A percentile compares a stretch with the other conserved stretches of the same genome.
Evolutionary conservation across 2,888 invertebrate genomes (phyloP).

Genomic region (Drosophila anomalipes): DNA sequence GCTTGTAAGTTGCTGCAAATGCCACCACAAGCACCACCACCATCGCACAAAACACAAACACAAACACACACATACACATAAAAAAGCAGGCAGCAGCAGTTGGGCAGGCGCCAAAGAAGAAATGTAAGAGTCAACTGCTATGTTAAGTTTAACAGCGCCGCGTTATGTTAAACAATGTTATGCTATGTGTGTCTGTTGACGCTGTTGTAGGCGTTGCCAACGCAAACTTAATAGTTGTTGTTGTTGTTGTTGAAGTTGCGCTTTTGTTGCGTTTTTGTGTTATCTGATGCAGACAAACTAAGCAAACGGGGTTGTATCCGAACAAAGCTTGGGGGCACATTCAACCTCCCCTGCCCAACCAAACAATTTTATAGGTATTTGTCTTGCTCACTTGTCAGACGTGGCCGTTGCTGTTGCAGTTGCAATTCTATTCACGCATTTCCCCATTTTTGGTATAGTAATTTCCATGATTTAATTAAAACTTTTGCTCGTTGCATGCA

Average conservation of each 20-base stretch:
- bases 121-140: slow-evolving; percentile 44
- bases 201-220: slow-evolving; percentile 61
- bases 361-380: slow-evolving; percentile 25
- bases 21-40: slow-evolving; percentile 41
- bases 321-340: background rate
- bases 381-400: slow-evolving; percentile 45
- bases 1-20: slow-evolving; percentile 55
- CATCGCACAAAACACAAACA: slow-evolving; percentile 4
- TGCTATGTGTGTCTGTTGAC: slow-evolving; percentile 21
- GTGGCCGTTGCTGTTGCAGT: slow-evolving; percentile 17
- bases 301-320: slow-evolving; percentile 38
- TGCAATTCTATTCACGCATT: slow-evolving; percentile 23
- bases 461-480: slow-evolving; percentile 74
- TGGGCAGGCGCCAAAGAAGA: slow-evolving; percentile 57
- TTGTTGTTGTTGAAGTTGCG: slow-evolving; percentile 36
- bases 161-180: slow-evolving; percentile 62
- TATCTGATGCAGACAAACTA: slow-evolving; percentile 75
- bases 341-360: background rate
- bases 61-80: slow-evolving; percentile 23
- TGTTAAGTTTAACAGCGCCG: slow-evolving; percentile 52
- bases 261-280: slow-evolving; percentile 40
- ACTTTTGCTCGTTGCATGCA: slow-evolving; percentile 59
- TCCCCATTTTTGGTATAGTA: slow-evolving; percentile 8
- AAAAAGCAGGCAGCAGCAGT: slow-evolving; percentile 23
- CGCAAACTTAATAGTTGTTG: slow-evolving; percentile 8